Evolutionary conservation across 2,888 invertebrate species (phyloP).

Genomic region (Morinoia aosen): DNA sequence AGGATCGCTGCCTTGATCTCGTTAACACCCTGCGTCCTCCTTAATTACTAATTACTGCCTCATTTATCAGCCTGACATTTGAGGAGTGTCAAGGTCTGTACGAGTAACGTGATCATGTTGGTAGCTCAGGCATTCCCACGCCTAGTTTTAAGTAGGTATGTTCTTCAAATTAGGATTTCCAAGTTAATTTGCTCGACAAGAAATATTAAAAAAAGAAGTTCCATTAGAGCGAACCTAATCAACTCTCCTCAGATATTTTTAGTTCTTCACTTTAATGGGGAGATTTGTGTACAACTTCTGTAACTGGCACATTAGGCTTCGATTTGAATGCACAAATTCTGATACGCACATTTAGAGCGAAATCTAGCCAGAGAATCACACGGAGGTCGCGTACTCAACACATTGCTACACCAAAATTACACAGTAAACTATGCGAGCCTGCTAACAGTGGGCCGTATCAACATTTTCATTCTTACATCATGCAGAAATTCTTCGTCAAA

Average conservation of each 20-base stretch:
- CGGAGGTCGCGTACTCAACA: too few species aligned
- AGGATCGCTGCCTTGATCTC: conserved; percentile 14
- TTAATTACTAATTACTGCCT: conserved; percentile 24
- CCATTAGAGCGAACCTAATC: neutral
- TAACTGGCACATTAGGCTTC: neutral
- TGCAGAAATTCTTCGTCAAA: neutral
- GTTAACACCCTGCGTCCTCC: neutral
- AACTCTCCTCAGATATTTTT: neutral
- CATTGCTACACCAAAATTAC: too few species aligned
- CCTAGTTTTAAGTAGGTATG: neutral
- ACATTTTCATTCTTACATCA: neutral
- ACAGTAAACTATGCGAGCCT: too few species aligned
- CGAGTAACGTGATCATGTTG: neutral
- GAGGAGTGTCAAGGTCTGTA: neutral
- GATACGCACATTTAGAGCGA: too few species aligned
- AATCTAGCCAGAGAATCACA: too few species aligned
- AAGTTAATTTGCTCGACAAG: neutral
- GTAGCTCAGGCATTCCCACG: neutral
- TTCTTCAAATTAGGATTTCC: neutral
- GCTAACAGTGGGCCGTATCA: too few species aligned
- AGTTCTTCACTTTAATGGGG: neutral
- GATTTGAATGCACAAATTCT: too few species aligned
- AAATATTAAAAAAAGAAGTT: neutral
- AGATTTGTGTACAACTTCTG: neutral
- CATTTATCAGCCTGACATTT: neutral